Evolutionary conservation across 2,888 invertebrate species (phyloP).

Genomic region (Malachius bipustulatus): DNA sequence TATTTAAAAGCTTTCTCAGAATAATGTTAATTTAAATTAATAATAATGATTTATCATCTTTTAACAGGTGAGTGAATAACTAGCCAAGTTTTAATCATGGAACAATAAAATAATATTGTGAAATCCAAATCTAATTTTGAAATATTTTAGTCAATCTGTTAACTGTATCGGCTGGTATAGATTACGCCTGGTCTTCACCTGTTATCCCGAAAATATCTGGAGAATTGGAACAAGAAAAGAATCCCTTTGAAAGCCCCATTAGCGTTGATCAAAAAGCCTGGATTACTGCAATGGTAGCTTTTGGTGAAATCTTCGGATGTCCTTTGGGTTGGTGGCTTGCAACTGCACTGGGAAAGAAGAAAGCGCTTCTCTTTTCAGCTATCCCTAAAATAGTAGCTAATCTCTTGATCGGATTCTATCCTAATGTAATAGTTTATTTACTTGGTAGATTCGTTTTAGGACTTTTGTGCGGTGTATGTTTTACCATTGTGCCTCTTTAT

Average conservation of each 20-base stretch:
- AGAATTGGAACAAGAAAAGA: neutral
- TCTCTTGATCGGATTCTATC: conserved; percentile 14
- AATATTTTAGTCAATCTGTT: conserved; percentile 15
- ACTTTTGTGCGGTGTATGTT: conserved; percentile 12
- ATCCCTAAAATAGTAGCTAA: conserved; percentile 16
- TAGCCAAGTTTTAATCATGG: too few species aligned
- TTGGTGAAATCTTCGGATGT: conserved; percentile 16
- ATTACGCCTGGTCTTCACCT: conserved; percentile 16
- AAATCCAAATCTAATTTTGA: too few species aligned
- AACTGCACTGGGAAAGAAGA: conserved; percentile 15
- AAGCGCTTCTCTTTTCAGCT: conserved; percentile 13
- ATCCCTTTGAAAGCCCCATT: conserved; percentile 7
- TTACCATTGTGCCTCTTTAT: conserved; percentile 16
- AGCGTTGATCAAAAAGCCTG: conserved; percentile 11
- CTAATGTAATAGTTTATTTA: conserved; percentile 14
- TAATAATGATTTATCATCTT: too few species aligned
- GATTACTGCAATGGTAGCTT: conserved; percentile 12
- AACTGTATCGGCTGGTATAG: conserved; percentile 11
- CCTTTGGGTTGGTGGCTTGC: conserved; percentile 12
- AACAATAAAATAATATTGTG: too few species aligned
- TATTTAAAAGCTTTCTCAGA: too few species aligned
- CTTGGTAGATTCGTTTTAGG: conserved; percentile 19
- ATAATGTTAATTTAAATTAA: too few species aligned
- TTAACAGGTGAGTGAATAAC: too few species aligned
- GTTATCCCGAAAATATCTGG: conserved; percentile 13